Percentiles rank a stretch among this genome's conserved stretches.
These are phyloP conservation scores for Limnephilus auricula DNA, from an alignment of 2,888 invertebrate species.

Conservation along the genomic window DNA sequence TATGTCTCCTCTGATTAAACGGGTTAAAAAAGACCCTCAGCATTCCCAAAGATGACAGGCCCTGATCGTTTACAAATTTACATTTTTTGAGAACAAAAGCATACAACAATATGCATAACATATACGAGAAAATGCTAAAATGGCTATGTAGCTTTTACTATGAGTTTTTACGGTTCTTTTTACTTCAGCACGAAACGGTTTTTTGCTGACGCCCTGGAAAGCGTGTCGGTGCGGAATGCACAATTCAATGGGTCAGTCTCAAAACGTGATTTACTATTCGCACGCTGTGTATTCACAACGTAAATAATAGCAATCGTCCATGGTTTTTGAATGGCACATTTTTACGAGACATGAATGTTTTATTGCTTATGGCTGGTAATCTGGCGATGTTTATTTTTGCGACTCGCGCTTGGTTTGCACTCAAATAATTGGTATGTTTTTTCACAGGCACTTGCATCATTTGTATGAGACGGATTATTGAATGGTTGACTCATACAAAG, in stretches of 20 bases:
- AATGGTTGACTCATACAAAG: too few species aligned
- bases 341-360: not conserved
- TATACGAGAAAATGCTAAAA: not conserved
- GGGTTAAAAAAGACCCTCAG: too few species aligned
- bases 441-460: too few species aligned
- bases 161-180: conserved; percentile 9
- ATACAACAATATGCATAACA: not conserved
- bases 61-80: not conserved
- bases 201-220: conserved; percentile 25
- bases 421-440: too few species aligned
- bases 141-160: conserved; percentile 10
- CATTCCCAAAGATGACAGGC: too few species aligned
- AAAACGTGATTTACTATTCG: conserved; percentile 2
- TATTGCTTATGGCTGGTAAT: not conserved
- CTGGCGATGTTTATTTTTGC: too few species aligned
- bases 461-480: too few species aligned
- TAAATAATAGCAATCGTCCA: not conserved
- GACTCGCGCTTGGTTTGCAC: too few species aligned
- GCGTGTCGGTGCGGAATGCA: conserved; percentile 35
- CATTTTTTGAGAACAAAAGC: not conserved
- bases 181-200: conserved; percentile 13
- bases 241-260: conserved; percentile 21
- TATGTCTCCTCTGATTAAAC: too few species aligned
- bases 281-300: not conserved
- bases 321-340: not conserved